These are phyloP conservation scores for Odontomyia ornata DNA, from an alignment of 2,888 invertebrate species.

Conservation along the genomic window DNA sequence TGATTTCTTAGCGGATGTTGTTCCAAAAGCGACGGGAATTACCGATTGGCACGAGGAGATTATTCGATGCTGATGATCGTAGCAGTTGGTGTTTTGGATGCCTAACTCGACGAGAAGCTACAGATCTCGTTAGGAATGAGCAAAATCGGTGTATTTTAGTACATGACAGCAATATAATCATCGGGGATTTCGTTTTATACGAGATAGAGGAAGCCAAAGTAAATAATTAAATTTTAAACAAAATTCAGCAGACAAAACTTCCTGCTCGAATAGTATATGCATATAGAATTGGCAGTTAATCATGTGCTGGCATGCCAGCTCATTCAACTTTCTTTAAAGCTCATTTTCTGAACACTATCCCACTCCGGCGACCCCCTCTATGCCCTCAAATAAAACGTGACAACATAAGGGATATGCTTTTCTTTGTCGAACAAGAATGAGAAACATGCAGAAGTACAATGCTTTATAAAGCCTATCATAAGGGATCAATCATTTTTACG, in stretches of 20 bases:
- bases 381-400: too few species aligned
- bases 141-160: slow-evolving; percentile 96
- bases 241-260: slow-evolving; percentile 85
- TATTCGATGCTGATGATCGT: slow-evolving; percentile 22
- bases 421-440: slow-evolving; percentile 91
- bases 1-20: too few species aligned
- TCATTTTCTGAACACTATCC: slow-evolving; percentile 96
- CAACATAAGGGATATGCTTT: too few species aligned
- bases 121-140: slow-evolving; percentile 88
- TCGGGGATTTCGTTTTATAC: slow-evolving; percentile 93
- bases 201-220: slow-evolving; percentile 96
- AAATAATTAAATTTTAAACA: slow-evolving; percentile 97
- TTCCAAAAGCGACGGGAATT: neutral
- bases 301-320: slow-evolving; percentile 90
- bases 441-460: slow-evolving; percentile 81
- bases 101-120: slow-evolving; percentile 91
- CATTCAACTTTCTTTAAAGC: slow-evolving; percentile 93
- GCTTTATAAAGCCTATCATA: slow-evolving; percentile 83
- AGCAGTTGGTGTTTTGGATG: slow-evolving; percentile 95
- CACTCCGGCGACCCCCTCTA: slow-evolving; percentile 84
- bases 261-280: slow-evolving; percentile 65
- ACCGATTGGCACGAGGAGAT: neutral
- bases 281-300: slow-evolving; percentile 94
- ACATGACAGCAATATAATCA: slow-evolving; percentile 90
- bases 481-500: slow-evolving; percentile 69